phyloP scores from a whole-genome alignment of 2,888 invertebrate genomes.

The Mythimna lalbum region DNA sequence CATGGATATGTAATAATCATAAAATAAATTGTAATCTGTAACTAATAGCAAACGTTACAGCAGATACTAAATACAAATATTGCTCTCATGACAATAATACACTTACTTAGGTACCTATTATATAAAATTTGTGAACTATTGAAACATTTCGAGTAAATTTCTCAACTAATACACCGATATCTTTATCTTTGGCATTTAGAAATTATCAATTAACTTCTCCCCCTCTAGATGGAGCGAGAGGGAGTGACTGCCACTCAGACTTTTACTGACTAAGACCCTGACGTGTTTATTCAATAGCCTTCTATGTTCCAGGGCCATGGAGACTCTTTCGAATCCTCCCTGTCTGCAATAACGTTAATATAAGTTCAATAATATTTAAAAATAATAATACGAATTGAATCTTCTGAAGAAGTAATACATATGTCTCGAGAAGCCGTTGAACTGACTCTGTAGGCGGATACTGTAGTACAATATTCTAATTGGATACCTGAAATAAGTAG shows the following conservation, averaged over 20 bases:
- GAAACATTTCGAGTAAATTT: background rate
- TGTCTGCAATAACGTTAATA: background rate
- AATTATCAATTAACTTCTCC: too few species aligned
- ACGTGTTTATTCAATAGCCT: too few species aligned
- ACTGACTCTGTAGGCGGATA: background rate
- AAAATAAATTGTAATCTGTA: conserved; percentile 21
- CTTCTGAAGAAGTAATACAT: background rate
- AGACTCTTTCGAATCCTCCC: too few species aligned
- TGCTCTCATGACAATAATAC: background rate
- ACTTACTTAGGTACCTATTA: background rate
- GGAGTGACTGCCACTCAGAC: too few species aligned
- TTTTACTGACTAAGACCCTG: too few species aligned
- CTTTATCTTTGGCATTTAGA: too few species aligned
- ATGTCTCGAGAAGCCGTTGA: conserved; percentile 1
- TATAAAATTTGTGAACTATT: background rate
- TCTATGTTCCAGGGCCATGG: too few species aligned
- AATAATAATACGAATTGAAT: background rate
- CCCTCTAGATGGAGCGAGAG: too few species aligned
- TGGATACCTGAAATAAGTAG: conserved; percentile 3
- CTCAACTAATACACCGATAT: background rate
- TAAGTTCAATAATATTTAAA: background rate
- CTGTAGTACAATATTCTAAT: conserved; percentile 10
- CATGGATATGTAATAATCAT: conserved; percentile 13
- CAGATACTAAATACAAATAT: conserved; percentile 5
- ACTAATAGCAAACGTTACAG: conserved; percentile 9